Evolutionary conservation across 2,888 invertebrate genomes (phyloP).

Genomic region (Fabriciana adippe): DNA sequence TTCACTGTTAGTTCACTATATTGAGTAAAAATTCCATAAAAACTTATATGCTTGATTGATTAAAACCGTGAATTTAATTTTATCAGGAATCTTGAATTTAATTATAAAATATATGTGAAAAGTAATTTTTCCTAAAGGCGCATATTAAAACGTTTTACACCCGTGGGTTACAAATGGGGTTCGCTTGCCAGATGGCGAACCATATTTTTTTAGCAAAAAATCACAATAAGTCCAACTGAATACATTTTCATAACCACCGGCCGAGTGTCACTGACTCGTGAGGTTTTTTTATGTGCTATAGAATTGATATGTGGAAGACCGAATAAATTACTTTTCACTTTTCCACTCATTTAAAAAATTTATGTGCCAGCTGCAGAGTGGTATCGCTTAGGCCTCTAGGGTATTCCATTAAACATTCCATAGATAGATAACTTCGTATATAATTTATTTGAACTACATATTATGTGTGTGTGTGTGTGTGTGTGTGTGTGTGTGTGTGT

Average conservation of each 20-base stretch:
- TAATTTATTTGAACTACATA: too few relatives aligned
- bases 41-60: slow-evolving; percentile 10
- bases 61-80: slow-evolving; percentile 9
- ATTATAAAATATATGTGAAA: slow-evolving; percentile 16
- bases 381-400: too few relatives aligned
- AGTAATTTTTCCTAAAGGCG: slow-evolving; percentile 20
- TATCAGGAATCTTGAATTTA: slow-evolving; percentile 3
- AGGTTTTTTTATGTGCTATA: slow-evolving; percentile 10
- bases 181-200: slow-evolving; percentile 47
- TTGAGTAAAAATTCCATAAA: slow-evolving; percentile 8
- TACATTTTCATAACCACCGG: slow-evolving; percentile 36
- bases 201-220: slow-evolving; percentile 34
- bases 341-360: not conserved
- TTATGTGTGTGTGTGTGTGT: too few relatives aligned
- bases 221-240: slow-evolving; percentile 35
- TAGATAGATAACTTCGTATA: too few relatives aligned
- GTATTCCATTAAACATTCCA: too few relatives aligned
- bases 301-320: not conserved
- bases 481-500: too few relatives aligned
- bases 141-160: slow-evolving; percentile 33
- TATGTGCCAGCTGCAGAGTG: too few relatives aligned
- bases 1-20: not conserved
- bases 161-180: slow-evolving; percentile 52
- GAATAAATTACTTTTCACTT: slow-evolving; percentile 8
- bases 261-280: slow-evolving; percentile 30